Conservation (phyloP, 2,888 invertebrate species). For the Eupithecia dodoneata region DNA sequence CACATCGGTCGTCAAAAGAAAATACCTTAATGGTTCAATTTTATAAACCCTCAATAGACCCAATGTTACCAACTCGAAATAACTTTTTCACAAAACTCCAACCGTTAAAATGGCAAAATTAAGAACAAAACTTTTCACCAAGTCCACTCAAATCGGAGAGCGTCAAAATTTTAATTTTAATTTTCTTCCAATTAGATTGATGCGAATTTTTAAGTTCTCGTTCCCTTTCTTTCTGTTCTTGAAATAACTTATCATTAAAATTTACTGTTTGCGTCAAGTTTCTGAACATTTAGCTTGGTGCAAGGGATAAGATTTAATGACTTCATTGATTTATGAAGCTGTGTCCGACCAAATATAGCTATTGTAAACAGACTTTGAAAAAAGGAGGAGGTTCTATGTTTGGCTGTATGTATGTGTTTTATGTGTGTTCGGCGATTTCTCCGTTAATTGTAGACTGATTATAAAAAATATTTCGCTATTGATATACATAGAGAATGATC, state of each 20-base stretch:
- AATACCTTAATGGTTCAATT: neutral
- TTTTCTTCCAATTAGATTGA: slow-evolving; percentile 43
- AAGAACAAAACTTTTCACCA: slow-evolving; percentile 25
- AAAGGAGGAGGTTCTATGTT: no score
- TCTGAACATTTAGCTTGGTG: slow-evolving; percentile 45
- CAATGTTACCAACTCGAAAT: slow-evolving; percentile 2
- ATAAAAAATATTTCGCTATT: no score
- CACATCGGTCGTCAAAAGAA: no score
- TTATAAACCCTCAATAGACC: slow-evolving; percentile 10
- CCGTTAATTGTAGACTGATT: no score
- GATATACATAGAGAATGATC: no score
- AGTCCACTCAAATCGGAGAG: slow-evolving; percentile 36
- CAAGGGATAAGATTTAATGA: slow-evolving; percentile 34
- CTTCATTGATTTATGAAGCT: neutral
- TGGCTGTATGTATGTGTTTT: no score
- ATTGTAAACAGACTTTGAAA: no score
- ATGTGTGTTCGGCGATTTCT: no score
- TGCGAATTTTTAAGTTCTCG: slow-evolving; percentile 39
- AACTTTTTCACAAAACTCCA: slow-evolving; percentile 21
- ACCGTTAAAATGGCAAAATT: slow-evolving; percentile 35
- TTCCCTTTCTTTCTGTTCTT: slow-evolving; percentile 58
- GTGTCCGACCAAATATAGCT: neutral
- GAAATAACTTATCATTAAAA: slow-evolving; percentile 76
- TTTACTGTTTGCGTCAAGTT: slow-evolving; percentile 70
- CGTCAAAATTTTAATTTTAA: slow-evolving; percentile 43